Evolutionary conservation across 2,888 invertebrate genomes (phyloP).

Genomic region (Psylliodes chrysocephalus): DNA sequence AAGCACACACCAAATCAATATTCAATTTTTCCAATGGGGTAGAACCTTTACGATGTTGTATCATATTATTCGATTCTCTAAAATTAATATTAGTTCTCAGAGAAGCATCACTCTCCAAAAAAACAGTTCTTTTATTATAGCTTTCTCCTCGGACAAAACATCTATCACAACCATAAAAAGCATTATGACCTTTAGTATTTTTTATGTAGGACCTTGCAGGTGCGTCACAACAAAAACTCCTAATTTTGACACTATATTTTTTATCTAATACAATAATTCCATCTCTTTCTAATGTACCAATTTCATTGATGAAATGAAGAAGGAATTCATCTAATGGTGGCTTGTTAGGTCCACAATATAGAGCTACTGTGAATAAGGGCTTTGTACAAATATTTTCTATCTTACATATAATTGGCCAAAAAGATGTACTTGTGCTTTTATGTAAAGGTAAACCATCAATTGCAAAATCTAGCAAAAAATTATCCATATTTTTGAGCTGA

Average conservation of each 20-base stretch:
- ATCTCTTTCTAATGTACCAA: slow-evolving; percentile 19
- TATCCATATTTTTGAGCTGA: slow-evolving; percentile 2
- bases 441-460: slow-evolving; percentile 36
- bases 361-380: slow-evolving; percentile 27
- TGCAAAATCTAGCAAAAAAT: slow-evolving; percentile 24
- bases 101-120: too few relatives aligned
- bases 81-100: too few relatives aligned
- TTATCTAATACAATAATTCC: slow-evolving; percentile 29
- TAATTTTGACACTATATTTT: slow-evolving; percentile 20
- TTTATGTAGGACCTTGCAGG: background rate
- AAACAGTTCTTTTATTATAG: background rate
- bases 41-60: slow-evolving; percentile 41
- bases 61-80: too few relatives aligned
- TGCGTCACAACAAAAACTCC: slow-evolving; percentile 23
- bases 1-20: slow-evolving; percentile 39
- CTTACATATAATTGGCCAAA: slow-evolving; percentile 31
- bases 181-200: background rate
- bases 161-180: background rate
- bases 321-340: slow-evolving; percentile 40
- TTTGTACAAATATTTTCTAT: slow-evolving; percentile 1
- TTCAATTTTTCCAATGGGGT: slow-evolving; percentile 32
- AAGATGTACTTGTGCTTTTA: slow-evolving; percentile 32
- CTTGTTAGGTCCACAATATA: slow-evolving; percentile 38
- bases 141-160: background rate
- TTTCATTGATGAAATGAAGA: slow-evolving; percentile 32